These are phyloP conservation scores for Toxotes chatareus DNA, from an alignment of 2,113 vertebrate species.

Conservation along the genomic window DNA sequence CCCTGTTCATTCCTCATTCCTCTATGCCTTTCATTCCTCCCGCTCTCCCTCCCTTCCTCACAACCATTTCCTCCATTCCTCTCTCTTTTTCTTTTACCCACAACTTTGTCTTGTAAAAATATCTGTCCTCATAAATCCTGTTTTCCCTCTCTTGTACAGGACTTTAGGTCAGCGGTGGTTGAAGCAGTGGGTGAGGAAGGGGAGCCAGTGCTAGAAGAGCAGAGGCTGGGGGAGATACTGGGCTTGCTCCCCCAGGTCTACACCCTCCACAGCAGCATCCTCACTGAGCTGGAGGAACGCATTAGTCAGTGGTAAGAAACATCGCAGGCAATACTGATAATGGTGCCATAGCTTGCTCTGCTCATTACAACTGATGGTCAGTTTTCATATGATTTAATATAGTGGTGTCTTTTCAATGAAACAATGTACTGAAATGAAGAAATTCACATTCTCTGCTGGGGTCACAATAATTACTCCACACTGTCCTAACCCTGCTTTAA, in stretches of 20 bases:
- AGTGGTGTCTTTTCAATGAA: not conserved
- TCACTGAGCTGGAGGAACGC: slow-evolving; percentile 89
- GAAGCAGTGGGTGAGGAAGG: slow-evolving; percentile 81
- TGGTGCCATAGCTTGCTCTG: not conserved
- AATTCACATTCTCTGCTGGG: slow-evolving; percentile 4
- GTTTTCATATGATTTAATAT: not conserved
- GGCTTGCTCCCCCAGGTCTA: slow-evolving; percentile 88
- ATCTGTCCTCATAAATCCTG: not conserved
- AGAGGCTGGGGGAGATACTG: slow-evolving; percentile 87
- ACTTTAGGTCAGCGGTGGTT: slow-evolving; percentile 87
- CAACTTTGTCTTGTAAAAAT: slow-evolving; percentile 11
- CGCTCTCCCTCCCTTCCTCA: slow-evolving; percentile 39
- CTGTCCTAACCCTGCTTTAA: slow-evolving; percentile 1
- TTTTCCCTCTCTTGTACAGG: slow-evolving; percentile 76
- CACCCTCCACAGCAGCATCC: slow-evolving; percentile 89
- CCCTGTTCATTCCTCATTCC: slow-evolving; percentile 61
- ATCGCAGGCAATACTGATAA: not conserved
- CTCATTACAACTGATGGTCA: not conserved
- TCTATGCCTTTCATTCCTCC: slow-evolving; percentile 61
- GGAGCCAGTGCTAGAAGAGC: slow-evolving; percentile 83
- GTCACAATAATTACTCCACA: slow-evolving; percentile 4
- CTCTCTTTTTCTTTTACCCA: not conserved
- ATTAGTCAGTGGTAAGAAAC: slow-evolving; percentile 88
- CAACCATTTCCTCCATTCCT: slow-evolving; percentile 30
- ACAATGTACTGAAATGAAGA: not conserved